Conservation (phyloP, 2,113 vertebrate genomes). For the Hepsetus odoe region DNA sequence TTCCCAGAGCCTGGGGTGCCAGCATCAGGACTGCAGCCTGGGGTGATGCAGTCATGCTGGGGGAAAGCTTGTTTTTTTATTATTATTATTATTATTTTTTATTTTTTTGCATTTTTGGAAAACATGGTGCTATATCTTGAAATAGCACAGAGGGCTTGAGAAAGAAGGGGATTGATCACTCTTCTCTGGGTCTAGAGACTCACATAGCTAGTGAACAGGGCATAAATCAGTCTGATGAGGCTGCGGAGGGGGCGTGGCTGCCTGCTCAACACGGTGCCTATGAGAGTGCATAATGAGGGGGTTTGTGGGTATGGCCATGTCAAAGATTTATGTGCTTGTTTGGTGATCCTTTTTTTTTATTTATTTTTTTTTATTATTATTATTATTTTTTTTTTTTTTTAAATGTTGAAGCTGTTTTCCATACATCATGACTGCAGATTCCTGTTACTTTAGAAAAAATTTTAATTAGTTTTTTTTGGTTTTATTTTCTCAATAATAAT, state of each 20-base stretch:
- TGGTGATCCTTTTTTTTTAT: conserved; percentile 1
- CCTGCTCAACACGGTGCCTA: conserved; percentile 4
- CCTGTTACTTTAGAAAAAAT: not conserved
- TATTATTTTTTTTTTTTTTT: no score
- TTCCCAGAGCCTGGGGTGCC: conserved; percentile 49
- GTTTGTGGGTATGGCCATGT: conserved; percentile 15
- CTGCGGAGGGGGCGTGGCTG: conserved; percentile 35
- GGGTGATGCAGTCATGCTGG: not conserved
- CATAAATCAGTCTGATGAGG: conserved; percentile 47
- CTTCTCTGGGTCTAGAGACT: conserved; percentile 5
- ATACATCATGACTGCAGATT: not conserved
- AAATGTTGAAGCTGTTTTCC: not conserved
- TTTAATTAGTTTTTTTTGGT: no score
- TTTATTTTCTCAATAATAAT: no score
- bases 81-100: not conserved
- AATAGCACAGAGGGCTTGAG: conserved; percentile 7
- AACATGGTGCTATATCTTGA: conserved; percentile 15
- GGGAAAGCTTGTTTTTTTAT: not conserved
- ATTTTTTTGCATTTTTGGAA: conserved; percentile 15
- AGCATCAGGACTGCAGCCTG: conserved; percentile 27
- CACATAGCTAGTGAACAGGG: conserved; percentile 10
- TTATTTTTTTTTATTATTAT: no score
- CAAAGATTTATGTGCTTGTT: conserved; percentile 27
- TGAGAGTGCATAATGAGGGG: conserved; percentile 17
- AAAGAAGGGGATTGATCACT: conserved; percentile 24